Percentiles rank a stretch among this genome's conserved stretches.
Conservation (phyloP, 2,888 invertebrate species). For the Pherbina coryleti region DNA sequence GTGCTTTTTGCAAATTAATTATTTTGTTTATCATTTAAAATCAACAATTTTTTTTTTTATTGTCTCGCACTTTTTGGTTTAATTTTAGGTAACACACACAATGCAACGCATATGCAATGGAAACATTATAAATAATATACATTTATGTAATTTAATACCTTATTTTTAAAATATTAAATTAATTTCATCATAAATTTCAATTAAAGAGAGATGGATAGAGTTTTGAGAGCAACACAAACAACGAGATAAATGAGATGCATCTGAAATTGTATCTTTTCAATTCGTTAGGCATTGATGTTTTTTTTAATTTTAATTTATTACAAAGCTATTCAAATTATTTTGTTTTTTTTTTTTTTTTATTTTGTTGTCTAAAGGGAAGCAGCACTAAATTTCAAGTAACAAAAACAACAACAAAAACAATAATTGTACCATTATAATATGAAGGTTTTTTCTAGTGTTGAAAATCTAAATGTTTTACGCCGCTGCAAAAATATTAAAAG, state of each 20-base stretch:
- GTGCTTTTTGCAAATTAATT: conserved; percentile 28
- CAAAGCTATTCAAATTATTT: background rate
- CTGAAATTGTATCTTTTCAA: too few species aligned
- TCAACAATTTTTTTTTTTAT: conserved; percentile 2
- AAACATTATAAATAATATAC: conserved; percentile 14
- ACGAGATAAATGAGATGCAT: background rate
- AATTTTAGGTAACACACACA: background rate
- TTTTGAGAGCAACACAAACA: background rate
- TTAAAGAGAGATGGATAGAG: background rate
- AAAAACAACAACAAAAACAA: background rate
- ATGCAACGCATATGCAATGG: background rate
- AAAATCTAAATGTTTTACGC: conserved; percentile 14
- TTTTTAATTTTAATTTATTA: background rate
- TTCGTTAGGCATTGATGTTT: too few species aligned
- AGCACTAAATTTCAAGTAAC: background rate
- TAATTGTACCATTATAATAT: background rate
- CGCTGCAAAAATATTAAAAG: conserved; percentile 25
- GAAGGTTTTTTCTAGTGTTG: background rate
- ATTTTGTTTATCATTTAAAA: conserved; percentile 18
- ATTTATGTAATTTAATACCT: conserved; percentile 23
- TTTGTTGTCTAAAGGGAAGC: too few species aligned
- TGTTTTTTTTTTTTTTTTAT: background rate
- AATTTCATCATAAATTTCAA: background rate
- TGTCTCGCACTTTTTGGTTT: background rate
- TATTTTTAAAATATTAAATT: conserved; percentile 19